Evolutionary conservation across 1,140 invertebrate species (phyloP).

Genomic region (Ceratina calcarata): DNA sequence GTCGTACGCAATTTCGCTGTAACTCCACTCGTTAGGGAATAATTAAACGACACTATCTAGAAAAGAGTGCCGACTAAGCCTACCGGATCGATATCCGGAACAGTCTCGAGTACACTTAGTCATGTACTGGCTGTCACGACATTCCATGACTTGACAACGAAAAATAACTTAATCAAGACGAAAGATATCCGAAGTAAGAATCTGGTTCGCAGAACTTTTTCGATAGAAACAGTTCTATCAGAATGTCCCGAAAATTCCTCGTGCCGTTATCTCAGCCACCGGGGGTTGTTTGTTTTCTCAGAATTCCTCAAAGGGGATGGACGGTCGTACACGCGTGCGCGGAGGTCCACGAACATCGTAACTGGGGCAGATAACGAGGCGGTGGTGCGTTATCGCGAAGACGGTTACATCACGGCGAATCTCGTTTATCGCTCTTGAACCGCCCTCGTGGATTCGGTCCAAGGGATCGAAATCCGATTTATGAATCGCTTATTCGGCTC

Average conservation of each 20-base stretch:
- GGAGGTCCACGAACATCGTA: slow-evolving; percentile 7
- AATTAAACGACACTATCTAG: background rate
- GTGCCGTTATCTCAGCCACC: background rate
- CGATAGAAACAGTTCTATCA: background rate
- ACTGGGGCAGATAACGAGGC: slow-evolving; percentile 39
- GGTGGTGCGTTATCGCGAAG: slow-evolving; percentile 32
- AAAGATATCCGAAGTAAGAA: background rate
- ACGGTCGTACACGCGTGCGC: slow-evolving; percentile 11
- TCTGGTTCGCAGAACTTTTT: too few species aligned
- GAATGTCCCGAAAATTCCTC: background rate
- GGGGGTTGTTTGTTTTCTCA: slow-evolving; percentile 9
- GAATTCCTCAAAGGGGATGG: background rate
- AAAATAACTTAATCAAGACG: background rate
- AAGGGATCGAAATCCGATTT: slow-evolving; percentile 2
- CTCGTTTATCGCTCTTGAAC: slow-evolving; percentile 10
- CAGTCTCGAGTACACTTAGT: slow-evolving; percentile 13
- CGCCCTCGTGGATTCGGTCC: background rate
- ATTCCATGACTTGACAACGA: background rate
- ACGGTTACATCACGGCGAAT: slow-evolving; percentile 10
- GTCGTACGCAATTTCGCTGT: too few species aligned
- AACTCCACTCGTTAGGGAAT: too few species aligned
- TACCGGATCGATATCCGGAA: slow-evolving; percentile 10
- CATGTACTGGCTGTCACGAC: background rate
- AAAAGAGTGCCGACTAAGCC: slow-evolving; percentile 16
- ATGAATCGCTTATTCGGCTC: slow-evolving; percentile 19